Percentiles rank a stretch among this genome's conserved stretches.
Evolutionary conservation across 2,113 vertebrate genomes (phyloP).

Genomic region (Actinemys pallida): DNA sequence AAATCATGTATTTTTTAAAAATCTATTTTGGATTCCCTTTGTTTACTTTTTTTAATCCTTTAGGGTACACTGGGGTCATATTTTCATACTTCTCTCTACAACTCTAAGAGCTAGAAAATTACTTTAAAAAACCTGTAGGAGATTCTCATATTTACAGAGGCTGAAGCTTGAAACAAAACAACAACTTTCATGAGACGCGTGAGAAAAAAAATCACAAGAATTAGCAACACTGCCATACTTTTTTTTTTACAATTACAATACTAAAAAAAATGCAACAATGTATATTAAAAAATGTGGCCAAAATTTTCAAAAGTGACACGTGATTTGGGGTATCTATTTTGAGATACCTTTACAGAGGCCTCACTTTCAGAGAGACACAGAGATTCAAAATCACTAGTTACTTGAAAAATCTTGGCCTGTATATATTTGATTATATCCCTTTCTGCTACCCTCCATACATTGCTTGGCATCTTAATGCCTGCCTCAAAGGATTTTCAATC

Average conservation of each 20-base stretch:
- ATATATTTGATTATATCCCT: neutral
- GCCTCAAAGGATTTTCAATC: neutral
- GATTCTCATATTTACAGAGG: neutral
- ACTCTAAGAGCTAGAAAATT: neutral
- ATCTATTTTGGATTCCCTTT: neutral
- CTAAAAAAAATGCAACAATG: neutral
- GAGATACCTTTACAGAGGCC: neutral
- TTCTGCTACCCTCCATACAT: neutral
- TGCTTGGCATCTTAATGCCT: neutral
- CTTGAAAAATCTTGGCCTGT: neutral
- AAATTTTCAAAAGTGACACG: neutral
- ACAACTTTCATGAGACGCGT: neutral
- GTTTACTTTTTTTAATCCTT: neutral
- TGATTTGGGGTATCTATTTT: neutral
- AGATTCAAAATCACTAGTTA: neutral
- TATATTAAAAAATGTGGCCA: neutral
- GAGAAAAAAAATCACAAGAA: rapidly evolving
- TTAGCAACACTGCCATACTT: neutral
- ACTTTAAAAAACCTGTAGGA: neutral
- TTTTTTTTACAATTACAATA: neutral
- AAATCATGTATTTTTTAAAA: neutral
- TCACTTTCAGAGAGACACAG: neutral
- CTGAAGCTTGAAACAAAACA: neutral
- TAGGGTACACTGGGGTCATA: neutral
- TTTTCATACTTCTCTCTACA: neutral